Evolutionary conservation across 2,888 invertebrate species (phyloP), one percentile per base, ranked within the genome.

Genomic region (Acrobeloides nanus): DNA sequence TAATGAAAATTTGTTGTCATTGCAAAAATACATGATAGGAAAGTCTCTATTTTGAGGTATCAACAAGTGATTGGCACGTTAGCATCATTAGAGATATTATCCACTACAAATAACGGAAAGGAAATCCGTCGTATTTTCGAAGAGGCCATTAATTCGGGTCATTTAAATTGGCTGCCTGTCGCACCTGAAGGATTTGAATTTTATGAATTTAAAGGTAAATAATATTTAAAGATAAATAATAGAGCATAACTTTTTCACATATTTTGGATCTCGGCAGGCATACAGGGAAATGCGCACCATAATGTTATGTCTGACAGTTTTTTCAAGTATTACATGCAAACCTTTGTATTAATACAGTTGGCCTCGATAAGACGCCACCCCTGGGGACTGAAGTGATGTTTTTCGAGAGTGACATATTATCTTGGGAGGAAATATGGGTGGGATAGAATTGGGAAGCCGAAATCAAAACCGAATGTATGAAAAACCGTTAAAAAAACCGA

Each of bases 171-270:
- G 17, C 44, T 64, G 10, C 51, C 53, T 21, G 66, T 68, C 21
- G 58, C 68, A 6, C 53, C 52, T 25, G 70, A 70, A 38, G 70
- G 67, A 35, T 70, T 64, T 48, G 68, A 69, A 43, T 56, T 70
- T 27, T 56, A 56, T 38, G 58, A 62, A 23, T 50, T 64, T 35
- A 39, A 58, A 65, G 70, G 70, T 71, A 40, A 37, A 18, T 25
- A 2, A 24, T 23, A 21, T 42, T 3, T 3, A n/a, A n/a, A n/a
- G n/a, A n/a, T n/a, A n/a, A n/a, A n/a, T n/a, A n/a, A n/a, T n/a
- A n/a, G n/a, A n/a, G n/a, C n/a, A n/a, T n/a, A n/a, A n/a, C n/a
- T n/a, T n/a, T n/a, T n/a, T n/a, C n/a, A n/a, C n/a, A n/a, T n/a
- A n/a, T n/a, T n/a, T n/a, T n/a, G n/a, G n/a, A n/a, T n/a, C n/a